Base-by-base conservation (phyloP, 2,888 invertebrate genomes). In the Drosophila peninsularis region DNA sequence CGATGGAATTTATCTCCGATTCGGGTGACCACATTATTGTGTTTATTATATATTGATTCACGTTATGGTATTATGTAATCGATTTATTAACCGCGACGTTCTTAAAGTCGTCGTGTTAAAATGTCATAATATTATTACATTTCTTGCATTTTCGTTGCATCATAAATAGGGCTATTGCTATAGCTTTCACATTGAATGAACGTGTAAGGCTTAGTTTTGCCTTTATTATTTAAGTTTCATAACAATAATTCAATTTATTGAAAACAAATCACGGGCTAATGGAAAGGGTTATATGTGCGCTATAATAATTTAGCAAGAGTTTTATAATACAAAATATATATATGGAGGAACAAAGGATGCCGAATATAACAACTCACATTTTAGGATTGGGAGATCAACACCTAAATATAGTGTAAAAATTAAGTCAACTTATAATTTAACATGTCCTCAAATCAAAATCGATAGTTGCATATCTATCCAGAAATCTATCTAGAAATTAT, bases 1-100 rank as follows among this genome's bases (percentile, higher is more conserved):
- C 97, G 92, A 97, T 96, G 88, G 97, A 96, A 92, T 95, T 96
- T 92, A 96, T 96, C 94, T 96, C 96, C 73, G 94, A 94, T 86
- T 95, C 95, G 47, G 94, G 94, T 90, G 94, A 94, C 95, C 95
- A 96, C 95, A 95, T 95, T 81, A 61, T 90, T 47, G 37, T 52
- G 55, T 70, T 42, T 52, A 32, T 49, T 49, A 19, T 27, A 7
- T 17, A 37, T 21, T 44, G 69, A 67, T 67, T 65, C 73, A 53
- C 24, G 14, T 52, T 53, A 14, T 39, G 9, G 10, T 62, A 21
- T 69, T 41, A 62, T 49, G 21, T 32, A 37, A 55, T 44, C 47
- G 9, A 52, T 37, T 63, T 61, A 58, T 50, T 53, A 34, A 37
- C n/a, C 50, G 62, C 60, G 75, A 58, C 60, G 60, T 54, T 72